A percentile compares a stretch with the other conserved stretches of the same genome.
Evolutionary conservation across 2,888 invertebrate species (phyloP).

Genomic region (Eulithis testata): DNA sequence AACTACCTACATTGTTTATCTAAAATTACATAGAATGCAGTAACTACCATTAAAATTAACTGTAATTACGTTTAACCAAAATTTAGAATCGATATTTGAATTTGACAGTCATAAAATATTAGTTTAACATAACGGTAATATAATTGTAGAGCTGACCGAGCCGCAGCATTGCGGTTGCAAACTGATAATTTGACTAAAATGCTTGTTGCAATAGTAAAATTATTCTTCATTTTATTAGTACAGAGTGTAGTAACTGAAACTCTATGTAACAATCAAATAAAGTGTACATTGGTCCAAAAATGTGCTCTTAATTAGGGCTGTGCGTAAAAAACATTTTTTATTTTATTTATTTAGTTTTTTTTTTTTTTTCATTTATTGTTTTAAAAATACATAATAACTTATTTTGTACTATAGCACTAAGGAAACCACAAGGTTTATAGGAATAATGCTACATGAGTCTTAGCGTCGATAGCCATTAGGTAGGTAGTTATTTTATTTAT

Average conservation of each 20-base stretch:
- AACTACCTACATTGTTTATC: not conserved
- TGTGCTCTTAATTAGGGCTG: no score
- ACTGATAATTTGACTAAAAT: constrained; percentile 15
- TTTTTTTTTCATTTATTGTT: no score
- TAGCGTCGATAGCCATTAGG: no score
- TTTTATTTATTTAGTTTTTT: no score
- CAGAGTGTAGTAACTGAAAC: not conserved
- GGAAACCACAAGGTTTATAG: no score
- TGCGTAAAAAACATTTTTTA: no score
- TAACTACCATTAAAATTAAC: not conserved
- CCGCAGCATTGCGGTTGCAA: constrained; percentile 61
- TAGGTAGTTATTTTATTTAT: no score
- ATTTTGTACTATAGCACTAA: no score
- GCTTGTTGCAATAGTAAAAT: not conserved
- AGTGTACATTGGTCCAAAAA: no score
- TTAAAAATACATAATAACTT: no score
- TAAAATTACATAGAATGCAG: not conserved
- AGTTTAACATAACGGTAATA: constrained; percentile 67
- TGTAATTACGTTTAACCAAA: constrained; percentile 9
- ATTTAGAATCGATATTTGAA: constrained; percentile 32
- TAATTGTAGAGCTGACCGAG: constrained; percentile 48
- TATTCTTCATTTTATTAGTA: constrained; percentile 11
- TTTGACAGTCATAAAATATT: constrained; percentile 53
- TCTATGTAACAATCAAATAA: no score
- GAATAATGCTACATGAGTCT: no score